Evolutionary conservation across 2,888 invertebrate species (phyloP), one percentile per base, ranked within the genome.

Genomic region (Pollenia amentaria): DNA sequence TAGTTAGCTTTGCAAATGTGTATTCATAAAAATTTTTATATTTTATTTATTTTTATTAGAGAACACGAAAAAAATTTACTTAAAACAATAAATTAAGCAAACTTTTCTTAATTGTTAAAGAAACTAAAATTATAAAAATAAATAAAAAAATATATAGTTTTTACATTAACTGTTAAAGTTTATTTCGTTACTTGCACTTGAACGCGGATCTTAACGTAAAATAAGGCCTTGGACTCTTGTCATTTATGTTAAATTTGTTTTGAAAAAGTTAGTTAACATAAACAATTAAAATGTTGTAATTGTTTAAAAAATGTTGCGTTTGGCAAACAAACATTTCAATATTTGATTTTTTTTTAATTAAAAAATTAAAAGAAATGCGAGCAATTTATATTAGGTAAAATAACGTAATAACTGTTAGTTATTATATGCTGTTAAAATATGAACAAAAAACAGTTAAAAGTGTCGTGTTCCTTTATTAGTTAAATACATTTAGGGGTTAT

Each of bases 261-360:
- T 38, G 42, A 62, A 55, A 64, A 65, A 48, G 14, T 6, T 29
- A 29, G 29, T 29, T 29, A 29, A 29, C 29, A 6, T 29, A 29
- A 6, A 29, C 29, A 29, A 6, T 29, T 29, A 29, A 29, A 29
- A 29, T 70, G 21, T 72, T 72, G 8, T 18, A 16, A 55, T 29
- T 55, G 8, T 60, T 2, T 77, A 70, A 57, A 81, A 81, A 79
- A 80, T 88, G 78, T 87, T 87, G 77, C 83, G 75, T 85, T 87
- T 85, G 53, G 48, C 40, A 42, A 72, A 53, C 51, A 48, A 53
- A 64, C 70, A 77, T 72, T 79, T 65, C 73, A 70, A 40, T 55
- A 70, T 75, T 29, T 8, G 46, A 60, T 40, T 53, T 75, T 46
- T 51, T 53, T 78, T 73, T 42, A 11, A 78, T 42, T 75, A 77